phyloP scores from a whole-genome alignment of 53 echinoderm and acorn worm genomes.

The Temnopleurus reevesii region DNA sequence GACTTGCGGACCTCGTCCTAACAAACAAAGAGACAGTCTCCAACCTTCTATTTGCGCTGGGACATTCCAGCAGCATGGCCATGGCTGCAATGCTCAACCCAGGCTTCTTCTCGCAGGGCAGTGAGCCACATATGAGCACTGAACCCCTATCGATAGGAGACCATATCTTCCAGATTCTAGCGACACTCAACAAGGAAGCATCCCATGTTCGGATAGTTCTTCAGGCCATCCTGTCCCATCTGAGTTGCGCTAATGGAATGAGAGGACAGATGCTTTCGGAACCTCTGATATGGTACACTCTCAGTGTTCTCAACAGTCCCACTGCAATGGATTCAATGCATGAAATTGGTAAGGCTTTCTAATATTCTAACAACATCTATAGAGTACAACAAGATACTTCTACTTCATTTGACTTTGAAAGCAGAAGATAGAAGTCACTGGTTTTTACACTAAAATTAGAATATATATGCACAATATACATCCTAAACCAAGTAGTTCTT shows the following conservation, averaged over 20 bases:
- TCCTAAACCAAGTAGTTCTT: no score
- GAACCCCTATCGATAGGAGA: slow-evolving; percentile 88
- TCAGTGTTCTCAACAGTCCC: slow-evolving; percentile 73
- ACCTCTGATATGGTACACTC: slow-evolving; percentile 90
- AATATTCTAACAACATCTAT: neutral
- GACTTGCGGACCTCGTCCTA: slow-evolving; percentile 88
- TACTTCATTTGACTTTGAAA: no score
- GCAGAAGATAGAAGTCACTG: no score
- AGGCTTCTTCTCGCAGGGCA: slow-evolving; percentile 59
- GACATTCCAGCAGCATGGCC: slow-evolving; percentile 86
- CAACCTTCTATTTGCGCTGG: slow-evolving; percentile 74
- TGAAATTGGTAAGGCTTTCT: slow-evolving; percentile 82
- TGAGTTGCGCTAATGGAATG: slow-evolving; percentile 52
- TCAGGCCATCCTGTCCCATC: slow-evolving; percentile 77
- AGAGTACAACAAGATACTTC: no score
- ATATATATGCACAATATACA: no score
- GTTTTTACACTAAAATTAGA: no score
- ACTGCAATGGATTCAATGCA: slow-evolving; percentile 81
- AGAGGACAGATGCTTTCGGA: slow-evolving; percentile 71
- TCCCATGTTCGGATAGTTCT: slow-evolving; percentile 82
- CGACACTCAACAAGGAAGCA: slow-evolving; percentile 78
- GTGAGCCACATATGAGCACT: slow-evolving; percentile 58
- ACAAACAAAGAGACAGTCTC: slow-evolving; percentile 86
- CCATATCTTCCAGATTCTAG: slow-evolving; percentile 90
- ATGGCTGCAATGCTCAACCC: slow-evolving; percentile 83